These are phyloP conservation scores for Sinocyclocheilus rhinocerous DNA, from an alignment of 2,113 vertebrate species.

Conservation along the genomic window DNA sequence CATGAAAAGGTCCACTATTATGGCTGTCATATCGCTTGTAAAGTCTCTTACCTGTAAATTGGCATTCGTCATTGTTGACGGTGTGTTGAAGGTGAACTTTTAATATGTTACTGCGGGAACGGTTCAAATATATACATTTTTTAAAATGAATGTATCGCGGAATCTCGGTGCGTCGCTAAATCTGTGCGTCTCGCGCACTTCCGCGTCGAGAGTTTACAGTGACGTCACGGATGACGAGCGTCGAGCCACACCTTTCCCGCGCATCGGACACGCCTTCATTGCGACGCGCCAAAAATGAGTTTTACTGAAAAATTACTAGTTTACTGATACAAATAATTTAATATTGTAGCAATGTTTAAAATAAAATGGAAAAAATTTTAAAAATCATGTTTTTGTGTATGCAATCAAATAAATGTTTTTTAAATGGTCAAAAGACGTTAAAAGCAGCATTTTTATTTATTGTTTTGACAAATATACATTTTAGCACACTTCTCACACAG, in stretches of 20 bases:
- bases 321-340: neutral
- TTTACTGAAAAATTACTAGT: neutral
- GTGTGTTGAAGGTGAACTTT: neutral
- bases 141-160: neutral
- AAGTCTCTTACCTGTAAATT: conserved; percentile 78
- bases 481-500: conserved; percentile 56
- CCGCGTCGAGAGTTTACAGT: conserved; percentile 61
- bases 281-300: neutral
- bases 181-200: conserved; percentile 53
- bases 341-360: neutral
- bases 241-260: neutral
- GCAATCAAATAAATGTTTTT: neutral
- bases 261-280: neutral
- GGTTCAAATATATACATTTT: neutral
- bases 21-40: neutral
- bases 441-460: neutral
- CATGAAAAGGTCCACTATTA: neutral
- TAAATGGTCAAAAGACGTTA: neutral
- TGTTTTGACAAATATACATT: conserved; percentile 63
- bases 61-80: conserved; percentile 50
- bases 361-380: too few relatives aligned
- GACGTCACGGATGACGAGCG: conserved; percentile 15
- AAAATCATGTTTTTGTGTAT: too few relatives aligned
- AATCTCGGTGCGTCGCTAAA: neutral
- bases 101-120: neutral